Evolutionary conservation across 2,888 invertebrate genomes (phyloP).

Genomic region (Adineta ricciae): DNA sequence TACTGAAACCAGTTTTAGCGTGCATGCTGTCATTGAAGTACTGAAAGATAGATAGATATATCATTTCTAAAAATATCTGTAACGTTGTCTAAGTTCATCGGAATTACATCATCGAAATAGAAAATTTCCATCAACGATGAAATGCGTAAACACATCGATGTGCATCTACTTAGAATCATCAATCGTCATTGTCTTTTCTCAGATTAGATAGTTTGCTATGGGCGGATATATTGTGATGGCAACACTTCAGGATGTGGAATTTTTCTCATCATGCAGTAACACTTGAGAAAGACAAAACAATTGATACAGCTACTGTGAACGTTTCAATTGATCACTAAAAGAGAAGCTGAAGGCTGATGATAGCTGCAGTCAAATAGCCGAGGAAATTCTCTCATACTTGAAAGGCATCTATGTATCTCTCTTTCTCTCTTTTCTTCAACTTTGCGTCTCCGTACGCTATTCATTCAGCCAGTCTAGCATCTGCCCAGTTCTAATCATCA

Average conservation of each 20-base stretch:
- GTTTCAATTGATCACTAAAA: neutral
- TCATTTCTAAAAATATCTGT: neutral
- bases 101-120: neutral
- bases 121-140: neutral
- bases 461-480: neutral
- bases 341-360: neutral
- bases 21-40: neutral
- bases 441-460: neutral
- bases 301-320: neutral
- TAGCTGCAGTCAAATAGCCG: neutral
- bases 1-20: neutral
- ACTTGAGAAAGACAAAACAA: constrained; percentile 8
- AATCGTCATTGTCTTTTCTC: neutral
- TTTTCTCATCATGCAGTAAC: neutral
- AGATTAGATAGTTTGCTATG: neutral
- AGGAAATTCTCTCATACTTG: neutral
- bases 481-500: neutral
- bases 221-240: neutral
- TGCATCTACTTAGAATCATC: neutral
- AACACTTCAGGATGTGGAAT: neutral
- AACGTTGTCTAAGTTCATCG: neutral
- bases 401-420: neutral
- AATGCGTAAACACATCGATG: neutral
- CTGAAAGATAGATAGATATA: neutral
- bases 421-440: neutral